Evolutionary conservation across 2,113 vertebrate genomes (phyloP).

Genomic region (Turnix velox): DNA sequence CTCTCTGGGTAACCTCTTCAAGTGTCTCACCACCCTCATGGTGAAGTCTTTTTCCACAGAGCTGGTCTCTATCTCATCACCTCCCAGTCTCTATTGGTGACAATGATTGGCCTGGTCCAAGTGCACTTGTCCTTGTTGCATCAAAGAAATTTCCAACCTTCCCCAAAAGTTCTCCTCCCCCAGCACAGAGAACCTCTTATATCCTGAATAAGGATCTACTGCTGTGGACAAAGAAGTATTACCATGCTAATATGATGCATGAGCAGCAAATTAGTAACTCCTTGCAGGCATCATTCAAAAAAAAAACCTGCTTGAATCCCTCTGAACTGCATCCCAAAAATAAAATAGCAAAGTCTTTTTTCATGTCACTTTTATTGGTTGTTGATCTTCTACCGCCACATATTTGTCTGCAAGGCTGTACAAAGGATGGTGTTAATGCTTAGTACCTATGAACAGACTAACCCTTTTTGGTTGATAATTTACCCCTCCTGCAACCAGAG

Average conservation of each 20-base stretch:
- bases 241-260: neutral
- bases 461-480: slow-evolving; percentile 41
- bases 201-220: neutral
- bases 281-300: neutral
- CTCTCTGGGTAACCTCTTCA: no score
- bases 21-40: no score
- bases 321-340: neutral
- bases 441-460: slow-evolving; percentile 34
- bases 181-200: neutral
- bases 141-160: neutral
- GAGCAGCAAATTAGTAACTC: neutral
- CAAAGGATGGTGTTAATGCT: slow-evolving; percentile 33
- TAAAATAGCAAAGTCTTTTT: slow-evolving; percentile 28
- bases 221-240: neutral
- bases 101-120: no score
- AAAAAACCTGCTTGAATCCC: neutral
- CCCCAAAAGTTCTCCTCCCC: neutral
- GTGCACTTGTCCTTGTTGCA: no score
- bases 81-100: no score
- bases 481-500: slow-evolving; percentile 60
- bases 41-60: no score
- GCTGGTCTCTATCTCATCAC: no score
- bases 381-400: neutral
- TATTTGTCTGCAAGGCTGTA: slow-evolving; percentile 41
- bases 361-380: slow-evolving; percentile 35